These are phyloP conservation scores for Sycobia sp. DNA, from an alignment of 1,140 invertebrate species.

Conservation along the genomic window DNA sequence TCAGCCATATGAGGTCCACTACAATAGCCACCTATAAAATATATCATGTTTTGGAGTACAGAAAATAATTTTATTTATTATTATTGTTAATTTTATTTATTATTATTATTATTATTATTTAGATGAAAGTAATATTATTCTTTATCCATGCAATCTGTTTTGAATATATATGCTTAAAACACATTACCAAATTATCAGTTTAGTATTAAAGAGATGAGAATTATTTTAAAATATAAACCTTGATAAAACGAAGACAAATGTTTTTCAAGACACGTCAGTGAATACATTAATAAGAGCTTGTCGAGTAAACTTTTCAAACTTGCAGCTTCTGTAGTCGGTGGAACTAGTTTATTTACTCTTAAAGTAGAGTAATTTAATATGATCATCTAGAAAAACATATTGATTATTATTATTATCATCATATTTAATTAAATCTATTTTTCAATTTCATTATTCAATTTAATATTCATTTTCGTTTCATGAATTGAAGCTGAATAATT, in stretches of 20 bases:
- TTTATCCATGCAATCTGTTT: neutral
- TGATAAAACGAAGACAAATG: constrained; percentile 77
- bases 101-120: neutral
- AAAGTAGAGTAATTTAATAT: constrained; percentile 45
- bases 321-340: constrained; percentile 50
- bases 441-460: too few relatives aligned
- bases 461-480: too few relatives aligned
- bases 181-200: neutral
- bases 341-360: constrained; percentile 44
- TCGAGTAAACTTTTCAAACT: constrained; percentile 64
- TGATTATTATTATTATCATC: neutral
- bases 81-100: too few relatives aligned
- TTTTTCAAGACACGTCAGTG: constrained; percentile 74
- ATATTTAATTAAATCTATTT: too few relatives aligned
- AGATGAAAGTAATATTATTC: neutral
- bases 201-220: neutral
- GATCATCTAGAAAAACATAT: constrained; percentile 43
- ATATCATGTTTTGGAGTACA: neutral
- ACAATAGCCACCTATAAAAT: constrained; percentile 59
- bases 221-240: constrained; percentile 46
- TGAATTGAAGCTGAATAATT: too few relatives aligned
- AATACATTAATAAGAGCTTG: constrained; percentile 72
- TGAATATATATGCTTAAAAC: too few relatives aligned
- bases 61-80: neutral
- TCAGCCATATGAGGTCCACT: constrained; percentile 55